Conservation (phyloP, 2,888 invertebrate species). For the Volucella bombylans region DNA sequence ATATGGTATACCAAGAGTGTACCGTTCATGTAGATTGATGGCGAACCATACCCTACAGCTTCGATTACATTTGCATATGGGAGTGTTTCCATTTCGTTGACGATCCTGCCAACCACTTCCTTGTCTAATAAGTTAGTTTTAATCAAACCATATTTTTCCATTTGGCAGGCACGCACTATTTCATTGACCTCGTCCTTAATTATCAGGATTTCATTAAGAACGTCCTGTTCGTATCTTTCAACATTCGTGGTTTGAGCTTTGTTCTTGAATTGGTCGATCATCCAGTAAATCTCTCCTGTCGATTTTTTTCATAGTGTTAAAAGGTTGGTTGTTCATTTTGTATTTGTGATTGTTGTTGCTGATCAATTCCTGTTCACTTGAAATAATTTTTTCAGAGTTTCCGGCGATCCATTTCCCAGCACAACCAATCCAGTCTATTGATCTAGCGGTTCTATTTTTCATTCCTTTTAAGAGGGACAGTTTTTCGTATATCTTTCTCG, state of each 20-base stretch:
- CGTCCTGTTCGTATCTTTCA: constrained; percentile 2
- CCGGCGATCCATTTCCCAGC: too few relatives aligned
- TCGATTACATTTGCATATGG: constrained; percentile 66
- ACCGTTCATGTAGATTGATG: constrained; percentile 59
- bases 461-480: too few relatives aligned
- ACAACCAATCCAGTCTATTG: too few relatives aligned
- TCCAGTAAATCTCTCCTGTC: not conserved
- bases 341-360: too few relatives aligned
- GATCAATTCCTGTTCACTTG: too few relatives aligned
- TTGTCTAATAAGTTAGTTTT: constrained; percentile 55
- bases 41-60: constrained; percentile 52
- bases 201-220: constrained; percentile 36
- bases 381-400: too few relatives aligned
- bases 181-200: constrained; percentile 58
- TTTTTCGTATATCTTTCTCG: too few relatives aligned
- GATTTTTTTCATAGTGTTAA: not conserved
- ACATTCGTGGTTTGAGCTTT: not conserved
- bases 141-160: constrained; percentile 47
- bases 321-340: not conserved
- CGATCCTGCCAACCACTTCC: constrained; percentile 37
- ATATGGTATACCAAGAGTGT: constrained; percentile 54
- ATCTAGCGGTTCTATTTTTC: too few relatives aligned
- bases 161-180: constrained; percentile 24
- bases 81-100: not conserved
- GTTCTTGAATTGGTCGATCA: not conserved